A percentile compares a stretch with the other conserved stretches of the same genome.
Conservation (phyloP, 2,888 invertebrate genomes). For the Diloba caeruleocephala region DNA sequence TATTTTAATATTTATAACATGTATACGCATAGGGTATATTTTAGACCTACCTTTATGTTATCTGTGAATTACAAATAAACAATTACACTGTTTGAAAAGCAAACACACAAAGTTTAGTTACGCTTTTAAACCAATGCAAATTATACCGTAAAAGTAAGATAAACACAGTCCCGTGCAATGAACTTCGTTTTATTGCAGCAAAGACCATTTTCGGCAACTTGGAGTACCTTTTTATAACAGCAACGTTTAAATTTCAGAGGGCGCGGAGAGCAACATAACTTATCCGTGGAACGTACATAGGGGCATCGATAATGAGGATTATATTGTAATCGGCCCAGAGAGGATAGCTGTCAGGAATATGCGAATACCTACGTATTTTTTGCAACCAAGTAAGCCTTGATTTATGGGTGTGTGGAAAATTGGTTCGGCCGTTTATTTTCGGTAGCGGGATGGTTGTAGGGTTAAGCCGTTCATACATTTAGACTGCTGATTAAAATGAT, state of each 20-base stretch:
- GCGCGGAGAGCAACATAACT: slow-evolving; percentile 80
- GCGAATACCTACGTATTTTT: slow-evolving; percentile 75
- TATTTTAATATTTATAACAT: too few species aligned
- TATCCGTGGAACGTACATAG: slow-evolving; percentile 72
- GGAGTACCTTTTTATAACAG: slow-evolving; percentile 12
- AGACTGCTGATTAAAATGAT: too few species aligned
- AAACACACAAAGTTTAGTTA: too few species aligned
- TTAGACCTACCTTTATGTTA: too few species aligned
- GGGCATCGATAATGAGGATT: slow-evolving; percentile 77
- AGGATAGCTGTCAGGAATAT: slow-evolving; percentile 78
- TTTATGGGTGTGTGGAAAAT: slow-evolving; percentile 25
- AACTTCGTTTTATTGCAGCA: slow-evolving; percentile 43
- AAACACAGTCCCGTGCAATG: slow-evolving; percentile 32
- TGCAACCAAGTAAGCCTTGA: slow-evolving; percentile 73
- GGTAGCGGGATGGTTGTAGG: background rate
- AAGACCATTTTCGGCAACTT: slow-evolving; percentile 16
- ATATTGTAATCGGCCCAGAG: slow-evolving; percentile 78
- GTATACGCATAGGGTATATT: too few species aligned
- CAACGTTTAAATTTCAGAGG: slow-evolving; percentile 67
- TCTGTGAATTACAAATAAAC: too few species aligned
- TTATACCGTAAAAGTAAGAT: slow-evolving; percentile 18
- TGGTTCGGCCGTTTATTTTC: slow-evolving; percentile 4
- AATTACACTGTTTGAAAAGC: too few species aligned
- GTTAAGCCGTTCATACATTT: too few species aligned
- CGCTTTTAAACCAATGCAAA: too few species aligned